These are phyloP conservation scores for Leucoraja erinaceus DNA, from an alignment of 2,113 vertebrate genomes.

Conservation along the genomic window DNA sequence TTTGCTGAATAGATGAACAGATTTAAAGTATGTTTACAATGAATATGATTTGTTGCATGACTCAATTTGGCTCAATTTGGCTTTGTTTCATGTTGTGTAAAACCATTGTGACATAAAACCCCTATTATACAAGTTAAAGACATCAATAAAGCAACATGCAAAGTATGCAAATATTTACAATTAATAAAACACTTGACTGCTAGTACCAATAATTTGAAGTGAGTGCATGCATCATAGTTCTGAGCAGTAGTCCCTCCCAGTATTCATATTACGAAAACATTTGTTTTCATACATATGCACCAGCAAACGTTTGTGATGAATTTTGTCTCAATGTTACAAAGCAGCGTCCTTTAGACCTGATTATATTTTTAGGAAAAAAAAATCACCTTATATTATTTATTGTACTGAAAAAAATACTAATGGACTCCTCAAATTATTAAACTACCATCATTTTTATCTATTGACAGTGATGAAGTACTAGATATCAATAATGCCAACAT, in stretches of 20 bases:
- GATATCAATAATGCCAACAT: constrained; percentile 1
- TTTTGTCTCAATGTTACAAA: background rate
- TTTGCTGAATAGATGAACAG: background rate
- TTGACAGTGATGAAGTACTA: constrained; percentile 7
- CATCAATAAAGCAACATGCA: background rate
- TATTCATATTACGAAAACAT: background rate
- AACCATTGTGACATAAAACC: background rate
- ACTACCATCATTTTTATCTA: background rate
- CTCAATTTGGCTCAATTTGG: background rate
- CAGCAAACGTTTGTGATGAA: background rate
- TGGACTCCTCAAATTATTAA: constrained; percentile 13
- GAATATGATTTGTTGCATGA: background rate
- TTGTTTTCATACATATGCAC: background rate
- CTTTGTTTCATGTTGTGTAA: background rate
- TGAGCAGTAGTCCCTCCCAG: background rate
- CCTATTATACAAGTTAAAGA: background rate
- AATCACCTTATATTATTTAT: background rate
- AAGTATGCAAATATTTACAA: constrained; percentile 5
- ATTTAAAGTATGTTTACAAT: background rate
- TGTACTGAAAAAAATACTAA: background rate
- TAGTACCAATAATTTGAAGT: background rate
- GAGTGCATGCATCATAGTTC: background rate
- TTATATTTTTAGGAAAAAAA: background rate
- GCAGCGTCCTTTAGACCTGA: background rate
- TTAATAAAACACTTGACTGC: background rate